Evolutionary conservation across 2,888 invertebrate species (phyloP), one percentile per base, ranked within the genome.

Genomic region (Merodon equestris): DNA sequence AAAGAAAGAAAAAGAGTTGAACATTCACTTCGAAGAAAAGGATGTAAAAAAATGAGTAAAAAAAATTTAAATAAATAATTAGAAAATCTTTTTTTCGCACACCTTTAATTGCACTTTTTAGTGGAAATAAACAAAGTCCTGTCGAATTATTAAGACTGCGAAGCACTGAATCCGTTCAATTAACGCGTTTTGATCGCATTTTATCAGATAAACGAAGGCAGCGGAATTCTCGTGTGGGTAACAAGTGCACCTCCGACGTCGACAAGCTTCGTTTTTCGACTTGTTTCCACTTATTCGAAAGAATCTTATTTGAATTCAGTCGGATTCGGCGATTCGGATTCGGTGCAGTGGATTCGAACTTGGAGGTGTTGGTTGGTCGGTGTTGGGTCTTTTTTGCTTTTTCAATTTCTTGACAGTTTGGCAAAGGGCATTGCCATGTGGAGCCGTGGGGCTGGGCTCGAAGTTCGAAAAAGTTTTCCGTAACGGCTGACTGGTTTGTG

Each of bases 201-300:
- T 61, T 64, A 14, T 38, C 34, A 17, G 51, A 40, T 4, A 64
- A 58, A 60, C 67, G 73, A 50, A 58, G 63, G 67, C 67, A 77
- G 60, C 73, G 73, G 53, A 70, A 64, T 74, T 63, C 54, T 50
- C 15, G 36, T 38, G 12, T 27, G 36, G 61, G 58, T 79, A 79
- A 74, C 79, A 79, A 79, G 79, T 79, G 79, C 74, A 79, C 79
- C 47, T 74, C 79, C 74, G 79, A 79, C 74, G 79, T 79, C 74
- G 74, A 74, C 79, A 79, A 79, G 79, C 70, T 79, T 74, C 58
- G 64, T 74, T 74, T 45, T 79, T 74, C 73, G 79, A 79, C 79
- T 73, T 74, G 68, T 70, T 70, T 79, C 79, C 64, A 27, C 27
- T 63, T 73, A 50, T 74, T 74, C 79, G 79, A 79, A 79, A 67